These are phyloP conservation scores for Galbula dea DNA, from an alignment of 2,113 vertebrate species.

Conservation along the genomic window DNA sequence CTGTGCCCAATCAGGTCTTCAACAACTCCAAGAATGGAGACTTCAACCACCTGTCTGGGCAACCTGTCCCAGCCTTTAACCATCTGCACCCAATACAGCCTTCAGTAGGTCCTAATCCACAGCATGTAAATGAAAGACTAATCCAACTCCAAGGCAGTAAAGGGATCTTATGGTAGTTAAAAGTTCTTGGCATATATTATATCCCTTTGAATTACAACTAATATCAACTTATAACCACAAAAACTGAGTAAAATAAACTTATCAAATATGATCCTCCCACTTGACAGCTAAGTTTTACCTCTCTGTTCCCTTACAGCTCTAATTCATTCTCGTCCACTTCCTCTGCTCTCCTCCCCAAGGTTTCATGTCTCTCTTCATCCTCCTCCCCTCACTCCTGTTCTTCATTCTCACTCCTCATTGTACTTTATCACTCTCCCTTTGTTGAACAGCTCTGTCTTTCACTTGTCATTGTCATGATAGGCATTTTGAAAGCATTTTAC, in stretches of 20 bases:
- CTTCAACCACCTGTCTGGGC: neutral
- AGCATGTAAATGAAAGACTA: neutral
- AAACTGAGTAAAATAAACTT: neutral
- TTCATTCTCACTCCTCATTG: neutral
- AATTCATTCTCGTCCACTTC: neutral
- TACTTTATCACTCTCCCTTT: neutral
- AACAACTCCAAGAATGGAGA: neutral
- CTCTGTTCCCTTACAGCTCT: neutral
- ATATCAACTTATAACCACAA: neutral
- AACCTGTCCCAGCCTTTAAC: neutral
- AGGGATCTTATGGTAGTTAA: neutral
- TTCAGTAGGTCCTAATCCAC: neutral
- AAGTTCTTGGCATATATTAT: neutral
- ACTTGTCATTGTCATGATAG: constrained; percentile 9
- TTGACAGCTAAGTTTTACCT: neutral
- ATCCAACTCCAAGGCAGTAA: neutral
- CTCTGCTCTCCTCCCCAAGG: neutral
- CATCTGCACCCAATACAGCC: rapidly evolving
- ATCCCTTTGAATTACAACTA: neutral
- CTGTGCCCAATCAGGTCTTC: neutral
- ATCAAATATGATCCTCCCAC: no score
- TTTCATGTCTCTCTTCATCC: neutral
- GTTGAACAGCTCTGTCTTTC: constrained; percentile 21
- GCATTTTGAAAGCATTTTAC: constrained; percentile 36
- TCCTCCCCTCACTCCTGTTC: neutral